phyloP scores from a whole-genome alignment of 2,797 vertebrate species.

The Myotis myotis region DNA sequence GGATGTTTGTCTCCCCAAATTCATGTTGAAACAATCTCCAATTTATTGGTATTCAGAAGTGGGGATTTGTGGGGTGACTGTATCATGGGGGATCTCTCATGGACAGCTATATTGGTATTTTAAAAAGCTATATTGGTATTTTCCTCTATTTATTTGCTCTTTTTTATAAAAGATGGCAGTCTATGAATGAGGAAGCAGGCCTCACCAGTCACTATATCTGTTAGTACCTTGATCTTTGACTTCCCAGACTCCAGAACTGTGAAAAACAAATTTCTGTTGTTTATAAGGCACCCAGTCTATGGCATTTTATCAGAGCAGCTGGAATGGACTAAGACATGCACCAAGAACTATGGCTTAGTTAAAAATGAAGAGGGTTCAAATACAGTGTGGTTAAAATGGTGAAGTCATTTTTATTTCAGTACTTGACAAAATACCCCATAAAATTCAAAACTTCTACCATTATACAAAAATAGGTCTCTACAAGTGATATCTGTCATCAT shows the following conservation, averaged over 20 bases:
- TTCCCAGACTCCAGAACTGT: not conserved
- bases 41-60: not conserved
- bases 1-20: not conserved
- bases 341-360: not conserved
- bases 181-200: not conserved
- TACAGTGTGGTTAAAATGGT: constrained; percentile 87
- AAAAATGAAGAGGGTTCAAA: constrained; percentile 60
- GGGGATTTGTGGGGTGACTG: not conserved
- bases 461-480: constrained; percentile 99
- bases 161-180: not conserved
- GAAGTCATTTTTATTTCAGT: constrained; percentile 96
- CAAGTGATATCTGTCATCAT: constrained; percentile 90
- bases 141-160: no score
- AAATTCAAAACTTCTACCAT: constrained; percentile 98
- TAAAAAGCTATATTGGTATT: no score
- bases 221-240: not conserved
- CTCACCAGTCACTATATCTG: not conserved
- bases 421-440: constrained; percentile 99
- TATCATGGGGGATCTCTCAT: not conserved
- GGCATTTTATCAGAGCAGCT: not conserved
- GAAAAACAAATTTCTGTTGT: not conserved
- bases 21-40: not conserved
- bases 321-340: not conserved
- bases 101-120: not conserved
- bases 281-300: not conserved